These are phyloP conservation scores for Formica aserva DNA, from an alignment of 2,888 invertebrate species.

Conservation along the genomic window DNA sequence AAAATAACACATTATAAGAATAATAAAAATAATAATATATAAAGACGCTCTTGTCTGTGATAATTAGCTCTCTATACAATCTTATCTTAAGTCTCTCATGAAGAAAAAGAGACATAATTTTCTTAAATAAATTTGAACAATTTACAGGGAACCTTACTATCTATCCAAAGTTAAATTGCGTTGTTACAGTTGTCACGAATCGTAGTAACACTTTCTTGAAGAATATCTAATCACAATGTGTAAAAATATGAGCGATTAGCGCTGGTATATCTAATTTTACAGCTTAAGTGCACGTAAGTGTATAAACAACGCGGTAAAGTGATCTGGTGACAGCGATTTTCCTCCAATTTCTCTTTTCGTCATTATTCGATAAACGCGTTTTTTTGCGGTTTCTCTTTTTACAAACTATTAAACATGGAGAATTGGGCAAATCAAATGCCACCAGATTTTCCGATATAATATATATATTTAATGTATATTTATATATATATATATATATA, in stretches of 20 bases:
- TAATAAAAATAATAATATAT: constrained; percentile 32
- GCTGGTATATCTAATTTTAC: constrained; percentile 61
- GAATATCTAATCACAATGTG: constrained; percentile 66
- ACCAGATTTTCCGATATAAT: constrained; percentile 25
- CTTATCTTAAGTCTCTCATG: constrained; percentile 16
- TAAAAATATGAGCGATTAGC: constrained; percentile 71
- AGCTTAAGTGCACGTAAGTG: constrained; percentile 64
- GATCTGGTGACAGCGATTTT: constrained; percentile 40
- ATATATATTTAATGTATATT: neutral
- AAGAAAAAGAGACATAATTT: constrained; percentile 21
- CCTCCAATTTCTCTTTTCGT: constrained; percentile 46
- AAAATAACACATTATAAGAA: neutral
- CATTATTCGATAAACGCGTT: neutral
- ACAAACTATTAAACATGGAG: constrained; percentile 25
- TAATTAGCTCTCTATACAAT: constrained; percentile 57
- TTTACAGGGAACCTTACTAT: constrained; percentile 30
- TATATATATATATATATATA: constrained; percentile 21
- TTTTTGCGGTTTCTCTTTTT: neutral
- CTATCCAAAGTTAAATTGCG: constrained; percentile 52
- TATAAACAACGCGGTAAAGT: constrained; percentile 59
- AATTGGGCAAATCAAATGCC: constrained; percentile 55
- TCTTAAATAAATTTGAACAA: constrained; percentile 20
- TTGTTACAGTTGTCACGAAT: constrained; percentile 57
- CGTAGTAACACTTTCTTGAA: constrained; percentile 49
- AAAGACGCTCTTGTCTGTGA: constrained; percentile 24